Base-by-base conservation (phyloP, 2,888 invertebrate genomes). In the Pterostichus niger region DNA sequence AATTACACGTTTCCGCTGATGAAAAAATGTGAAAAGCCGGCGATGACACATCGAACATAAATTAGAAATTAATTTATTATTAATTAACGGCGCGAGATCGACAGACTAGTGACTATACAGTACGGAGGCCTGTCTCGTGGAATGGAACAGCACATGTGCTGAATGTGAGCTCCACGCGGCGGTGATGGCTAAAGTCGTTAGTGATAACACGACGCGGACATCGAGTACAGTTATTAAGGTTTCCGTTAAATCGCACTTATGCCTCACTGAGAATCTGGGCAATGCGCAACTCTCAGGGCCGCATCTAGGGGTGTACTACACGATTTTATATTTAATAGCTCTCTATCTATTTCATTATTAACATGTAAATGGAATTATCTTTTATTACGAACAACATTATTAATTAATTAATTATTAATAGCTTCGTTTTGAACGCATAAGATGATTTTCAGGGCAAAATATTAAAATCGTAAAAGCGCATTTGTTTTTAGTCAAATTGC, bases 11-110 rank as follows among this genome's bases (percentile, higher is more conserved):
- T 80, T 80, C 80, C 80, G 80, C 49, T 80, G 33, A 35, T 46
- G 52, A 79, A 80, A 80, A 80, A 64, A 80, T 49, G 46, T 35
- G 68, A 68, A 80, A 80, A 80, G 61, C 49, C 64, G 49, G 17
- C 68, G 80, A 80, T 80, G 80, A 64, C 61, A 80, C 80, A 68
- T 49, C 64, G 46, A 17, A 68, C 68, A 80, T 80, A 80, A 80
- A 80, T 80, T 80, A 80, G 24, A 52, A 49, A 68, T 80, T 80
- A 64, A 80, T 68, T 80, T 80, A 80, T 80, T 64, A 68, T 68
- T 80, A 80, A 68, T 80, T 80, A 80, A 49, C 68, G 33, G 44
- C 31, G 17, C 15, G 13, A 79, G 61, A 79, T 80, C 52, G 68
- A 15, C 64, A 64, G 40, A 40, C n/a, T 40, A 40, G 40, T 40